These are phyloP conservation scores for Holothuria glaberrima DNA, from an alignment of 35 echinoderm and acorn worm genomes.

Conservation along the genomic window DNA sequence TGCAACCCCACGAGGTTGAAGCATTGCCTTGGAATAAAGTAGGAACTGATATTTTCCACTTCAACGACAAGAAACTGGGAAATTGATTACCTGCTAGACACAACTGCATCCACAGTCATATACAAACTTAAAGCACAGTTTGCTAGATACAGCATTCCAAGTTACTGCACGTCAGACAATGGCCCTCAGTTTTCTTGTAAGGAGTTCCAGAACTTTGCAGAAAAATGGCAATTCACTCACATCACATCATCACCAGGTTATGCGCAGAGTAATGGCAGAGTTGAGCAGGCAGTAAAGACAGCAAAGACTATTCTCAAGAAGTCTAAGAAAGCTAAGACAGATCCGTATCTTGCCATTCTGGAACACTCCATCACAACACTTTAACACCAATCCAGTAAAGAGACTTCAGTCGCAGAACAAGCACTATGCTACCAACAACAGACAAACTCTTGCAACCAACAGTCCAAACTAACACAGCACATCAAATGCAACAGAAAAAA, in stretches of 20 bases:
- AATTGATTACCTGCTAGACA: slow-evolving; percentile 65
- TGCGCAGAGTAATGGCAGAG: slow-evolving; percentile 69
- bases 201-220: slow-evolving; percentile 60
- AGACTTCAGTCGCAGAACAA: slow-evolving; percentile 59
- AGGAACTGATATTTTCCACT: slow-evolving; percentile 63
- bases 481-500: neutral
- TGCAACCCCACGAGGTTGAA: slow-evolving; percentile 53
- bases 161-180: slow-evolving; percentile 67
- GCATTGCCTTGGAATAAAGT: slow-evolving; percentile 58
- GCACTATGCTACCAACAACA: slow-evolving; percentile 61
- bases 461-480: slow-evolving; percentile 1
- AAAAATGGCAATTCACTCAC: slow-evolving; percentile 65
- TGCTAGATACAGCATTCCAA: slow-evolving; percentile 66
- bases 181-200: slow-evolving; percentile 71
- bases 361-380: slow-evolving; percentile 28
- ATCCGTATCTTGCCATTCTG: slow-evolving; percentile 25
- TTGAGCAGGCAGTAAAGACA: slow-evolving; percentile 73
- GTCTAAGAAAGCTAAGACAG: neutral
- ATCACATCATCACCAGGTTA: slow-evolving; percentile 43
- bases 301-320: slow-evolving; percentile 69
- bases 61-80: slow-evolving; percentile 72
- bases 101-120: slow-evolving; percentile 46
- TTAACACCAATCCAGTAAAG: slow-evolving; percentile 66
- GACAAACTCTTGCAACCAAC: slow-evolving; percentile 57
- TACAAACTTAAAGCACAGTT: slow-evolving; percentile 56